These are phyloP conservation scores for Temnothorax ravouxi DNA, from an alignment of 2,888 invertebrate genomes.

Conservation along the genomic window DNA sequence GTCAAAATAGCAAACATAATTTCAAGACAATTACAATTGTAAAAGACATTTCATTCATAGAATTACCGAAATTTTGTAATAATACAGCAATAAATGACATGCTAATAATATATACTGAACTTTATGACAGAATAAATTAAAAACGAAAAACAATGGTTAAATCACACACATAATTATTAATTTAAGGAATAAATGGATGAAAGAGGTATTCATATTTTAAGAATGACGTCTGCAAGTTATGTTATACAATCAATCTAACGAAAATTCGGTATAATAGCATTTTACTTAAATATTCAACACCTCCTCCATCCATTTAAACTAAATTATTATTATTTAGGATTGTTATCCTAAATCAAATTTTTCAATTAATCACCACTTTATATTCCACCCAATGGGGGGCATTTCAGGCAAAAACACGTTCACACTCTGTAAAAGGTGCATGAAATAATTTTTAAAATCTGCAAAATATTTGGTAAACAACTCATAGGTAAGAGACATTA, in stretches of 20 bases:
- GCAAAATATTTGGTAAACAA: constrained; percentile 80
- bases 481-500: constrained; percentile 78
- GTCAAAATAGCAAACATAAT: background rate
- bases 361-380: constrained; percentile 74
- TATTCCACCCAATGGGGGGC: constrained; percentile 80
- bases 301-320: constrained; percentile 28
- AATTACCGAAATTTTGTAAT: constrained; percentile 14
- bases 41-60: background rate
- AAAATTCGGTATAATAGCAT: background rate
- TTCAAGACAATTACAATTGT: background rate
- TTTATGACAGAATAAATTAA: constrained; percentile 8
- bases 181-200: constrained; percentile 25
- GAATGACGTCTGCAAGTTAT: background rate
- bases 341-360: constrained; percentile 33
- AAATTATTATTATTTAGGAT: constrained; percentile 22
- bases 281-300: background rate
- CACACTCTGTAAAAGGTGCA: constrained; percentile 76
- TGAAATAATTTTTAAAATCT: constrained; percentile 78
- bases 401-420: constrained; percentile 82
- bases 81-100: background rate
- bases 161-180: constrained; percentile 22
- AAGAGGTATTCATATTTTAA: background rate
- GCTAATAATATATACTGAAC: background rate
- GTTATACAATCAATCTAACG: background rate
- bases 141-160: constrained; percentile 21